Base-by-base conservation (phyloP, 1,140 invertebrate genomes). In the Thereuonema tuberculata region DNA sequence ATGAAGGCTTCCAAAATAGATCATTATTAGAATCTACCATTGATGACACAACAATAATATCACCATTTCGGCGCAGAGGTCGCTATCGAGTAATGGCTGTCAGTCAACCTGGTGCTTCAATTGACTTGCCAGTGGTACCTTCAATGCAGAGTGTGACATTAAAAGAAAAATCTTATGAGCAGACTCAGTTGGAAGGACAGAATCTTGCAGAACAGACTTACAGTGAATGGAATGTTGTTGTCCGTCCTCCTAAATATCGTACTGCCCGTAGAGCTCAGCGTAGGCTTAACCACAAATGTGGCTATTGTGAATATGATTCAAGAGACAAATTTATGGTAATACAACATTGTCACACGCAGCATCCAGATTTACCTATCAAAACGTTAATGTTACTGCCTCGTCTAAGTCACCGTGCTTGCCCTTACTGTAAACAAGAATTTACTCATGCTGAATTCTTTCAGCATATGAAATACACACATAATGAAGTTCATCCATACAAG, bases 401-500 rank as follows among this genome's bases (percentile, higher is more conserved):
- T 3, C 14, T 3, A 2, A 54, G 17, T 43, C 3, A 37, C 2
- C 49, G 59, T 2, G 2, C 2, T 2, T 60, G 59, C 24, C 59
- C 59, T 21, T 60, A 60, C 28, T 60, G 59, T 55, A 53, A 46
- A 43, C 48, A 60, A 43, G 15, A 20, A 12, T 60, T 60, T 54
- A 46, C 56, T 25, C 23, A 52, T 25, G 20, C 49, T 2, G 59
- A 60, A 26, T 60, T 60, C 27, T 60, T 60, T 28, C 37, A 43
- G 5, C 59, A 60, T 26, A 60, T 60, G 59, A 2, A 49, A 37
- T 60, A 50, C 26, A 24, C 50, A 5, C 59, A 60, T 25, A 60
- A 60, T 47, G 59, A 60, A 26, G 59, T 60, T 56, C 62, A 63
- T 29, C 62, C 60, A 2, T 63, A 25, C 43, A 61, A 61, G 31